Evolutionary conservation across 2,888 invertebrate genomes (phyloP), one percentile per base, ranked within the genome.

Genomic region (Hirtodrosophila histrioides): DNA sequence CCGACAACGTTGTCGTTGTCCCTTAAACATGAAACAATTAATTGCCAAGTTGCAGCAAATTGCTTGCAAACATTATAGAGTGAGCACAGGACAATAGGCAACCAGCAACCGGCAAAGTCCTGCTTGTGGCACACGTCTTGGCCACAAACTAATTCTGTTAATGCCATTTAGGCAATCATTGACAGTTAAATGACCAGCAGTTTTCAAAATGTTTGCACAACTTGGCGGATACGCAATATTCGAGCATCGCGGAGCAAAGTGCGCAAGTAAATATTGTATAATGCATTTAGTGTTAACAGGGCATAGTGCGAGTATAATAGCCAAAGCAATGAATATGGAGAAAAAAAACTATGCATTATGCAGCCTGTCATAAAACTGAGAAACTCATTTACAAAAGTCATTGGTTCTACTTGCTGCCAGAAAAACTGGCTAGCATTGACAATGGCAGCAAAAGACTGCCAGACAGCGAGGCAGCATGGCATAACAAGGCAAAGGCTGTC

Each of bases 401-500:
- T 46, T 46, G 55, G 24, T 33, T 12, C 31, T 46, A 9, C 31
- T 31, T 31, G 27, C 50, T 37, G 43, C 36, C 36, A 64, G 49
- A 9, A 37, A 31, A 48, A 62, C 10, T 64, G 66, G 24, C 5
- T 7, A 4, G 36, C 49, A 44, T 78, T 78, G 75, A 61, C 75
- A 62, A 41, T 36, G 61, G 29, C 33, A 36, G 66, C 63, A 72
- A 55, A 46, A 54, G 66, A 37, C 55, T 39, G 45, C 29, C 46
- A 55, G 41, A 44, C 48, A 50, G 39, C 12, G 39, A 37, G 55
- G 27, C 24, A 60, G 50, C 66, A 72, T 50, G 69, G 53, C 64
- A 74, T 67, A 69, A 67, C 72, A 82, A 62, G 69, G 77, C 84
- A 88, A 87, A 86, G 69, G 60, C 86, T 82, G 82, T 88, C 82